Base-by-base conservation (phyloP, 2,797 vertebrate species). In the Philypnodon macrostomus region DNA sequence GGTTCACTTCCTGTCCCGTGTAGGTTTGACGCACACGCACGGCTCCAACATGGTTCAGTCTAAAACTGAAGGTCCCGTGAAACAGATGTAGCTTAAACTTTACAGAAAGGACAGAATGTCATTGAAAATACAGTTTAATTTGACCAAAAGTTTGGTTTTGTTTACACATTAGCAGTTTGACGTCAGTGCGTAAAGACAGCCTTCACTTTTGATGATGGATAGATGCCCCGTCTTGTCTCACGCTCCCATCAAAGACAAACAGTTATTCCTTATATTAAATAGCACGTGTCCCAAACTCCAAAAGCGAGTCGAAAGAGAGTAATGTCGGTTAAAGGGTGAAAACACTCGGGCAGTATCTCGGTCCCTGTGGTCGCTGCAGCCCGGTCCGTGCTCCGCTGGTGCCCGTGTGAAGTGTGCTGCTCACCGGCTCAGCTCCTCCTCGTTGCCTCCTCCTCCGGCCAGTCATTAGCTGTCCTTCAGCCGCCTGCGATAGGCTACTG, bases 1-100 rank as follows among this genome's bases (percentile, higher is more conserved):
- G 82, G 80, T 75, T 73, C 73, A 87, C 84, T 85, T 88, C 80
- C 86, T 82, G 84, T 85, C 88, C 80, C 38, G 53, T 44, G 83
- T 53, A 42, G 84, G 58, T 85, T 86, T 83, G 83, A 82, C 82
- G 84, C 80, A 67, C 67, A 55, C 54, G 48, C 49, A 51, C 67
- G 33, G 67, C 71, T 70, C 67, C 75, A 34, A 12, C 67, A 67
- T 61, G 84, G 68, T 77, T 71, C 71, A 33, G 53, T 65, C 60
- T 53, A 57, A 49, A 12, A n/a, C 13, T 35, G n/a, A 15, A 45
- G 46, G 30, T 59, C 61, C 47, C 5, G 14, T n/a, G 47, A 39
- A 24, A 27, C 29, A 7, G 45, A 27, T 26, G 35, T 37, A 34
- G 13, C 4, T 21, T 54, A 14, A 35, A 66, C 31, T 73, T 53